Evolutionary conservation across 2,888 invertebrate genomes (phyloP), one percentile per base, ranked within the genome.

Genomic region (Drosophila lacicola): DNA sequence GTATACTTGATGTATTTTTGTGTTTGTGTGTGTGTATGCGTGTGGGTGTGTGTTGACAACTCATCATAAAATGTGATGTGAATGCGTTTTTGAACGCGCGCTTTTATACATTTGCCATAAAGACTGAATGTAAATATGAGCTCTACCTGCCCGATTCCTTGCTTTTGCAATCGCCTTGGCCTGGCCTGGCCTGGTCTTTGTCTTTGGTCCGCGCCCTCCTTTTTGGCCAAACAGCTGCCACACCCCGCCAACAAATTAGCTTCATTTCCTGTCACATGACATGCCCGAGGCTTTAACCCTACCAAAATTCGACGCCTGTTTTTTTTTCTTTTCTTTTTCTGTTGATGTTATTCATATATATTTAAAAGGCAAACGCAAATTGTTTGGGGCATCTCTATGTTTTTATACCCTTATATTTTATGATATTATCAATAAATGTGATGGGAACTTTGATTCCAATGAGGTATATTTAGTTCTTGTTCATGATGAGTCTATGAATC

Each of bases 231-330:
- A 47, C 67, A 62, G 65, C 57, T 68, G 84, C 66, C 85, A 75
- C 85, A 58, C 89, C 88, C 87, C 78, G 78, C 63, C 66, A 82
- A 44, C 86, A 86, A 86, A 89, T 89, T 86, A 89, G 85, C 77
- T 79, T 88, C 82, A 88, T 86, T 86, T 86, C 86, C 86, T 86
- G 86, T 77, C 88, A 76, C 78, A 82, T 82, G 88, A 73, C 89
- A 80, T 50, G 62, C 80, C 68, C 68, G 25, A 80, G 44, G 50
- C 64, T 65, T 86, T 67, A 76, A 78, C 87, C 84, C 89, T 83
- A 75, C 75, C 82, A 69, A 69, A 76, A 77, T 78, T 54, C 44
- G 47, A 46, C 49, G 53, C 58, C n/a, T 50, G 29, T 44, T 63
- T 17, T 37, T 57, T 65, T 69, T 34, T 21, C 17, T 55, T 65